Percentiles rank a stretch among this genome's conserved stretches.
phyloP scores from a whole-genome alignment of 1,140 invertebrate species.

The Drosophila ercepeae region DNA sequence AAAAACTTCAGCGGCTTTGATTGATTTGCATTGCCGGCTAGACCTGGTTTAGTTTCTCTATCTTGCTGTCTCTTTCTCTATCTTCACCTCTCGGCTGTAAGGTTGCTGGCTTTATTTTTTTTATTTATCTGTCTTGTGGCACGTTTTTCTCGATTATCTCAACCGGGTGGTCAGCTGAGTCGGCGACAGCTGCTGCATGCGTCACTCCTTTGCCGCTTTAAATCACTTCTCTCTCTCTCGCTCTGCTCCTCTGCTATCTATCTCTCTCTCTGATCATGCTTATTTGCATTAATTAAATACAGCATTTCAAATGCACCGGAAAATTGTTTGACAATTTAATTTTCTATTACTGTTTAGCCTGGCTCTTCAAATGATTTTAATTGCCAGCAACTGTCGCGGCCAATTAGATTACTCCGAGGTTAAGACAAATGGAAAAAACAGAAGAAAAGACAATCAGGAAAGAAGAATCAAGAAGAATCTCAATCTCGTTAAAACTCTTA shows the following conservation, averaged over 20 bases:
- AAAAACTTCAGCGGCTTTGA: slow-evolving; percentile 27
- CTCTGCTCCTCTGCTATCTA: slow-evolving; percentile 1
- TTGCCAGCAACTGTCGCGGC: slow-evolving; percentile 35
- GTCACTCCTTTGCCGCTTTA: slow-evolving; percentile 22
- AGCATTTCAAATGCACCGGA: slow-evolving; percentile 62
- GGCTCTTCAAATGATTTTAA: slow-evolving; percentile 65
- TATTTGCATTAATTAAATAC: slow-evolving; percentile 76
- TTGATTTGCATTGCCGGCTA: slow-evolving; percentile 66
- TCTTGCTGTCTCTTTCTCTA: slow-evolving; percentile 8
- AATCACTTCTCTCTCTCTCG: neutral
- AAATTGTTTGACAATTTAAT: slow-evolving; percentile 74
- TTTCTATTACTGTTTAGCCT: slow-evolving; percentile 57
- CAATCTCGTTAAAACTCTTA: too few species aligned
- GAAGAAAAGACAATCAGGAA: neutral
- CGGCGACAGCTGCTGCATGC: slow-evolving; percentile 46
- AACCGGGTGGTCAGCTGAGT: slow-evolving; percentile 35
- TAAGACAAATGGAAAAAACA: slow-evolving; percentile 3
- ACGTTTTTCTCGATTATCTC: slow-evolving; percentile 51
- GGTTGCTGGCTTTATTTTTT: slow-evolving; percentile 29
- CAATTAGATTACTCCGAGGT: slow-evolving; percentile 33
- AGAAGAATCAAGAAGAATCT: too few species aligned
- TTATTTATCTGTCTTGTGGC: slow-evolving; percentile 38
- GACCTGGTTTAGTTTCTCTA: slow-evolving; percentile 55
- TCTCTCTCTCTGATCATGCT: slow-evolving; percentile 29
- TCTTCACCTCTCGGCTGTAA: slow-evolving; percentile 4